These are phyloP conservation scores for Pseudochirops cupreus DNA, from an alignment of 2,797 vertebrate genomes.

Conservation along the genomic window DNA sequence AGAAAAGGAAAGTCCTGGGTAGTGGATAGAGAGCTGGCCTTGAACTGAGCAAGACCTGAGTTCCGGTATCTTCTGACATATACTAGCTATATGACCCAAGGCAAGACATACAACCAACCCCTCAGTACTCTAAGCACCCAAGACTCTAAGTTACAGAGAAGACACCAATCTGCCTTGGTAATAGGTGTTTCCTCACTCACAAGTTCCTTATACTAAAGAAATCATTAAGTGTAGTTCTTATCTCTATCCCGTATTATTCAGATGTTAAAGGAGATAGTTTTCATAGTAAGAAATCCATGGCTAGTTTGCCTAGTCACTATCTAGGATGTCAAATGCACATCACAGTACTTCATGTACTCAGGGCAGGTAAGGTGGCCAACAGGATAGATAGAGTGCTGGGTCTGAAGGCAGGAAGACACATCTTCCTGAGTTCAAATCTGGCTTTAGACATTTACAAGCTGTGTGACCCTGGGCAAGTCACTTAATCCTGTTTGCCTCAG, in stretches of 20 bases:
- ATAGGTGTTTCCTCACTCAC: background rate
- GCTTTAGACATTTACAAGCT: background rate
- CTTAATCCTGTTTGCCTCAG: background rate
- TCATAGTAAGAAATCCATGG: background rate
- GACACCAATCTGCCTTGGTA: background rate
- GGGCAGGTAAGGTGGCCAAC: too few relatives aligned
- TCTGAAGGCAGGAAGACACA: background rate
- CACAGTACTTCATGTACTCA: background rate
- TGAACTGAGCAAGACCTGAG: background rate
- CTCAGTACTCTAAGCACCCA: background rate
- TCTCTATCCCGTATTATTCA: background rate
- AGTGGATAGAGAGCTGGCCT: background rate
- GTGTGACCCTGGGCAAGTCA: background rate
- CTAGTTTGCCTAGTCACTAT: background rate
- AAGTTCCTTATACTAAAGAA: background rate
- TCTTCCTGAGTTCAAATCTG: background rate
- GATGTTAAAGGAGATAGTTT: background rate
- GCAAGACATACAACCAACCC: background rate
- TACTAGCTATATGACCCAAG: background rate
- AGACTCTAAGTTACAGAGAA: background rate
- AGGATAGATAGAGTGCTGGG: background rate
- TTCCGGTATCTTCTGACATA: background rate
- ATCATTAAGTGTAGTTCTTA: background rate
- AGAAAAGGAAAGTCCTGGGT: background rate
- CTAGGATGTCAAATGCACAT: background rate